Evolutionary conservation across 2,888 invertebrate genomes (phyloP), one percentile per base, ranked within the genome.

Genomic region (Dryomyza anilis): DNA sequence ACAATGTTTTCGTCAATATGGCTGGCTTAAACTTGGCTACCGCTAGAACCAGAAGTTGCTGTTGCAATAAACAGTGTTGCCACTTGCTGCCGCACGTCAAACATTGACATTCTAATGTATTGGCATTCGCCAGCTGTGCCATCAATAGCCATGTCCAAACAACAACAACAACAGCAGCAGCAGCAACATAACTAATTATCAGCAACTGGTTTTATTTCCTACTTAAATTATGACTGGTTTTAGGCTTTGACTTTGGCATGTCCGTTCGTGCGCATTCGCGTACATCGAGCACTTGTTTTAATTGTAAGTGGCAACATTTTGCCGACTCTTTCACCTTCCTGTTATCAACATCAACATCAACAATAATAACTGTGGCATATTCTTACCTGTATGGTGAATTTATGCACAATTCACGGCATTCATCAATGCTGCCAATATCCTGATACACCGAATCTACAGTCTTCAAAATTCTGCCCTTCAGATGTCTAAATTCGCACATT

Each of bases 371-470:
- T 43, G 27, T 30, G 33, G 10, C 30, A 39, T 8, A 16, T 6
- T 39, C 70, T 75, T 80, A 82, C 83, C 88, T 87, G 88, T 92
- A 95, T 46, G 94, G 94, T 36, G 94, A 94, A 83, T 92, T 93
- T 64, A 95, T 86, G 82, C 95, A 95, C 69, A 94, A 86, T 80
- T 94, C 94, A 71, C 94, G 88, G 83, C 94, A 94, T 85, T 94
- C 94, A 78, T 95, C 94, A 69, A 92, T 86, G 30, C 91, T 92
- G 72, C 91, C 91, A 59, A 95, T 91, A 77, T 94, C 94, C 85
- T 94, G 93, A 82, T 93, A 94, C 43, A 95, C 94, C 19, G 95
- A 94, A 82, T 96, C 95, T 59, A 95, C 95, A 2, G 95, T 95
- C 84, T 95, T 95, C 72, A 95, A 85, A 76, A 95, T 95, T 77